A percentile compares a stretch with the other conserved stretches of the same genome.
phyloP scores from a whole-genome alignment of 2,797 vertebrate genomes.

The Peromyscus nudipes region DNA sequence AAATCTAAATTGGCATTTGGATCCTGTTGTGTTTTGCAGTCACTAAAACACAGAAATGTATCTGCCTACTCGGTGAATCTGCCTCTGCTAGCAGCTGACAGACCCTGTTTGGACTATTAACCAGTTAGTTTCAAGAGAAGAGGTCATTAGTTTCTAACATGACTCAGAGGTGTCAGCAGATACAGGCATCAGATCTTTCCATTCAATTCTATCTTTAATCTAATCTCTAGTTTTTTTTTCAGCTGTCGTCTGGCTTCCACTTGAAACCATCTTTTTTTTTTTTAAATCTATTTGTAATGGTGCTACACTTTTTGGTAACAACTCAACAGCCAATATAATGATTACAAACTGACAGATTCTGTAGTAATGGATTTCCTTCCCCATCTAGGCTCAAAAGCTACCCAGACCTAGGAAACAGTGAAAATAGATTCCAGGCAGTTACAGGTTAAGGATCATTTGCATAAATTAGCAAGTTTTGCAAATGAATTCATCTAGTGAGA shows the following conservation, averaged over 20 bases:
- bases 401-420: slow-evolving; percentile 68
- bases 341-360: slow-evolving; percentile 73
- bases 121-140: slow-evolving; percentile 73
- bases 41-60: slow-evolving; percentile 57
- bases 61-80: slow-evolving; percentile 37
- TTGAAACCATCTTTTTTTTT: slow-evolving; percentile 70
- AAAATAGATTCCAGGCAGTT: slow-evolving; percentile 88
- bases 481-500: slow-evolving; percentile 92
- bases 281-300: not conserved
- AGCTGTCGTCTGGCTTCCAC: slow-evolving; percentile 53
- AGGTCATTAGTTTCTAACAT: slow-evolving; percentile 68
- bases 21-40: slow-evolving; percentile 49
- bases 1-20: not conserved
- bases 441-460: slow-evolving; percentile 91
- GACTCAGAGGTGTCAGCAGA: slow-evolving; percentile 70
- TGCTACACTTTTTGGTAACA: not conserved
- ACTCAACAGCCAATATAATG: slow-evolving; percentile 64
- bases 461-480: slow-evolving; percentile 92
- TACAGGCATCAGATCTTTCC: slow-evolving; percentile 64
- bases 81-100: slow-evolving; percentile 57
- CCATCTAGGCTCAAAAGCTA: slow-evolving; percentile 64
- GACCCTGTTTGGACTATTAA: slow-evolving; percentile 72
- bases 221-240: slow-evolving; percentile 79
- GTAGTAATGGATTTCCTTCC: slow-evolving; percentile 59
- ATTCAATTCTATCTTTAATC: slow-evolving; percentile 72